phyloP scores from a whole-genome alignment of 2,113 vertebrate species.

The Phycodurus eques region DNA sequence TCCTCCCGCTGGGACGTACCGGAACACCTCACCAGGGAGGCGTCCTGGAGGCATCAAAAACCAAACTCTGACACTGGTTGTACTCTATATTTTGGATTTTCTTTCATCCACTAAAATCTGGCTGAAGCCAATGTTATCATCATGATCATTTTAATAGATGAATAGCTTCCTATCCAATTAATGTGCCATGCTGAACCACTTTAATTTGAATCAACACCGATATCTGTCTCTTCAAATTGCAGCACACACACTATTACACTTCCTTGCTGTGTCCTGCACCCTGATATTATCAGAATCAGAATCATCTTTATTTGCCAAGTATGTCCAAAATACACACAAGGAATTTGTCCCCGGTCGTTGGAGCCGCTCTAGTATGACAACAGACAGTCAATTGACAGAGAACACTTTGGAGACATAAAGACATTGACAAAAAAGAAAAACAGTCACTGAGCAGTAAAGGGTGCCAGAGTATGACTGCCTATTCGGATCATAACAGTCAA shows the following conservation, averaged over 20 bases:
- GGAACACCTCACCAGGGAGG: too few relatives aligned
- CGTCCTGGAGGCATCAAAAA: too few relatives aligned
- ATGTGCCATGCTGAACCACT: constrained; percentile 25
- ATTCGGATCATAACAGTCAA: constrained; percentile 55
- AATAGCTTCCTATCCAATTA: constrained; percentile 1
- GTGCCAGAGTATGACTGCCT: constrained; percentile 44
- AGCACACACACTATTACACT: neutral
- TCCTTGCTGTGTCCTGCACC: neutral
- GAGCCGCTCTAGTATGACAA: too few relatives aligned
- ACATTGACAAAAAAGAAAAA: too few relatives aligned
- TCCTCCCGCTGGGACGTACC: too few relatives aligned
- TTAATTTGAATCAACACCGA: constrained; percentile 41
- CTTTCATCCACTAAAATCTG: constrained; percentile 2
- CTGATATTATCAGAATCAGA: constrained; percentile 6
- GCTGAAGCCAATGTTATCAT: constrained; percentile 27
- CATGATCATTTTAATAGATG: constrained; percentile 13
- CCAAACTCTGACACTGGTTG: too few relatives aligned
- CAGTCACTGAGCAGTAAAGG: too few relatives aligned
- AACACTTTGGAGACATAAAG: too few relatives aligned
- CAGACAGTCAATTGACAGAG: too few relatives aligned
- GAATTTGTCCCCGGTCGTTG: too few relatives aligned
- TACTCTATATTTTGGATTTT: constrained; percentile 10
- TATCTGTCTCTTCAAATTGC: constrained; percentile 44
- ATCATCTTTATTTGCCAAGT: too few relatives aligned
- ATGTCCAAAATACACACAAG: too few relatives aligned